Evolutionary conservation across 2,888 invertebrate genomes (phyloP), one percentile per base, ranked within the genome.

Genomic region (Luperina nickerlii): DNA sequence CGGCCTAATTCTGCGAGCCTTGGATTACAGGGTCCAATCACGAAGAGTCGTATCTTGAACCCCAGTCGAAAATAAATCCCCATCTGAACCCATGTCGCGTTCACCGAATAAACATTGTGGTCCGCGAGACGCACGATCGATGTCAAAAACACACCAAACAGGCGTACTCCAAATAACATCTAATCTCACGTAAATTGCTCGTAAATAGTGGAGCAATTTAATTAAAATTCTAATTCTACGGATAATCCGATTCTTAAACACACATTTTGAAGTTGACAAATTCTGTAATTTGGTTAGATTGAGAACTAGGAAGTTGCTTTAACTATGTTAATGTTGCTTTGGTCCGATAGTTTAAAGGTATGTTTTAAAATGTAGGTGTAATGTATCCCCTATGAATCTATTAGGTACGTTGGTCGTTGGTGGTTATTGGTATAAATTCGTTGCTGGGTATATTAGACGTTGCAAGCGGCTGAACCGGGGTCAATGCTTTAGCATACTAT

Each of bases 41-140:
- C 92, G 90, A 91, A 89, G 89, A 92, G 90, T 90, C 90, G 90
- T 92, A 92, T 93, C 94, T 94, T 92, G 90, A 93, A 93, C 93
- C 91, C 85, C 92, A 91, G 92, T 92, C 91, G 91, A 91, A 92
- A 93, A 94, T 95, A 95, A 96, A 95, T 94, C 93, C 92, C 88
- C 87, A 93, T 93, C 92, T 91, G 90, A 93, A 94, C 92, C 94
- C 93, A 91, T 90, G 90, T 88, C 91, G 91, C 92, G 92, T 92
- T 93, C 91, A 87, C 86, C 91, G 90, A 94, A 94, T 94, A 95
- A 95, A 95, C 94, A 95, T 93, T 92, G 94, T 90, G 94, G 94
- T 90, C 91, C 86, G 90, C 83, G 88, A 91, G 90, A 90, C 89
- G 89, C 90, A 89, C 88, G 92, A 93, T 94, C 93, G 91, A 94